These are phyloP conservation scores for Zaprionus ghesquierei DNA, from an alignment of 1,140 invertebrate species.

Conservation along the genomic window DNA sequence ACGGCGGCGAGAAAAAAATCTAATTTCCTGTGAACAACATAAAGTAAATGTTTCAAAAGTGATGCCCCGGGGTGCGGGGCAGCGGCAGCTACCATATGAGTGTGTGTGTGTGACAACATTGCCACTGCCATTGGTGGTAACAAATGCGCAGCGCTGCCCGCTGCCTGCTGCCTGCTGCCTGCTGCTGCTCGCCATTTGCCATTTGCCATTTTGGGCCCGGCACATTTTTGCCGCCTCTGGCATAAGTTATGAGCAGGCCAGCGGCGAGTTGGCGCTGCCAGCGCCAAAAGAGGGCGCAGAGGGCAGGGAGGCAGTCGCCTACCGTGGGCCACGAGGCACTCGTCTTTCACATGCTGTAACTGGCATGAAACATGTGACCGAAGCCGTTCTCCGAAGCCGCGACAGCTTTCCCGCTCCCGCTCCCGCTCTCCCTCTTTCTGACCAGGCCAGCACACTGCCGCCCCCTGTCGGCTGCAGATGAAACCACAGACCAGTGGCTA, in stretches of 20 bases:
- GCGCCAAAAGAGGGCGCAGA: background rate
- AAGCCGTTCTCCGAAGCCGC: slow-evolving; percentile 41
- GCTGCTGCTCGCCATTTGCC: slow-evolving; percentile 58
- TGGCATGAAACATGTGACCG: slow-evolving; percentile 78
- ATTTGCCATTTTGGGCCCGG: slow-evolving; percentile 51
- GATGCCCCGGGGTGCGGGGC: slow-evolving; percentile 43
- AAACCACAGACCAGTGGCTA: slow-evolving; percentile 61
- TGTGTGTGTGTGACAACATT: slow-evolving; percentile 62
- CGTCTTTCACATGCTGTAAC: slow-evolving; percentile 46
- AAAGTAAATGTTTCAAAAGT: slow-evolving; percentile 81
- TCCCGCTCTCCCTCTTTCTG: background rate
- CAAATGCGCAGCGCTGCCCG: slow-evolving; percentile 61
- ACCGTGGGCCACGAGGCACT: slow-evolving; percentile 1
- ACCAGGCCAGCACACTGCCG: slow-evolving; percentile 38
- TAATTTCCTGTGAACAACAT: slow-evolving; percentile 81
- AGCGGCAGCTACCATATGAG: background rate
- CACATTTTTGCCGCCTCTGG: slow-evolving; percentile 47
- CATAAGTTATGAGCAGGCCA: slow-evolving; percentile 70
- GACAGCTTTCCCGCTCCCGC: slow-evolving; percentile 13
- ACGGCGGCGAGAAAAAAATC: slow-evolving; percentile 54
- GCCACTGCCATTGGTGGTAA: slow-evolving; percentile 57
- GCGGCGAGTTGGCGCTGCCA: background rate
- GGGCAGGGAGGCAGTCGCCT: background rate
- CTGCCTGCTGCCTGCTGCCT: slow-evolving; percentile 20
- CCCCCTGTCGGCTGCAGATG: slow-evolving; percentile 69